Conservation (phyloP, 2,797 vertebrate species). For the Lepus oiostolus region DNA sequence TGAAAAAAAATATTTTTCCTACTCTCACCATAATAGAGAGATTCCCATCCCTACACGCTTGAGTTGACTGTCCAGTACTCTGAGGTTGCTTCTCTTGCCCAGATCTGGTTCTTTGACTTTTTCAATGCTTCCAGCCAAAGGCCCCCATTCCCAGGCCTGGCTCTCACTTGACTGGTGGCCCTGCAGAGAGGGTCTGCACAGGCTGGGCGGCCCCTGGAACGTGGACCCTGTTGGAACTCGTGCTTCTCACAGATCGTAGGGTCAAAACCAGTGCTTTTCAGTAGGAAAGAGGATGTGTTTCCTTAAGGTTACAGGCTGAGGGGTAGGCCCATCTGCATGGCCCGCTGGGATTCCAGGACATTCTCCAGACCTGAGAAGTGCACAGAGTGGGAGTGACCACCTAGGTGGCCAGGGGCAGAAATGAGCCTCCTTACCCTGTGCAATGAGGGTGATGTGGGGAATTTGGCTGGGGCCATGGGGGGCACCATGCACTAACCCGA, state of each 20-base stretch:
- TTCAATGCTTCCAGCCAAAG: background rate
- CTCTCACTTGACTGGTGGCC: background rate
- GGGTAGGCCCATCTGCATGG: accelerated
- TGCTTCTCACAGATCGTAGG: accelerated
- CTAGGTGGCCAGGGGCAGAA: too few species aligned
- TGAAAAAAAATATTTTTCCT: background rate
- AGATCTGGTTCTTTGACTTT: background rate
- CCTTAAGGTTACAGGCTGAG: background rate
- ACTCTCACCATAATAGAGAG: background rate
- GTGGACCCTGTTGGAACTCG: background rate
- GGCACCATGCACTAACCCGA: slow-evolving; percentile 82
- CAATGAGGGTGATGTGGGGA: accelerated
- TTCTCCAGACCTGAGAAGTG: background rate
- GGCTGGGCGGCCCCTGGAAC: accelerated
- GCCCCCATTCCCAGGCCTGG: too few species aligned
- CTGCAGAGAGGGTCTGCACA: background rate
- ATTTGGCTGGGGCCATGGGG: background rate
- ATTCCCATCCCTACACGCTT: background rate
- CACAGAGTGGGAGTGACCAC: background rate
- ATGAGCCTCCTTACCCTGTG: background rate
- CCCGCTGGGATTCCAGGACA: background rate
- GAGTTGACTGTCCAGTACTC: background rate
- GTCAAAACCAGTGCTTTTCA: background rate
- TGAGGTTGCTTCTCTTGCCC: accelerated
- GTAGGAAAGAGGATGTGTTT: background rate